Conservation (phyloP, 92 coral and sea anemone species). For the Micromussa lordhowensis region DNA sequence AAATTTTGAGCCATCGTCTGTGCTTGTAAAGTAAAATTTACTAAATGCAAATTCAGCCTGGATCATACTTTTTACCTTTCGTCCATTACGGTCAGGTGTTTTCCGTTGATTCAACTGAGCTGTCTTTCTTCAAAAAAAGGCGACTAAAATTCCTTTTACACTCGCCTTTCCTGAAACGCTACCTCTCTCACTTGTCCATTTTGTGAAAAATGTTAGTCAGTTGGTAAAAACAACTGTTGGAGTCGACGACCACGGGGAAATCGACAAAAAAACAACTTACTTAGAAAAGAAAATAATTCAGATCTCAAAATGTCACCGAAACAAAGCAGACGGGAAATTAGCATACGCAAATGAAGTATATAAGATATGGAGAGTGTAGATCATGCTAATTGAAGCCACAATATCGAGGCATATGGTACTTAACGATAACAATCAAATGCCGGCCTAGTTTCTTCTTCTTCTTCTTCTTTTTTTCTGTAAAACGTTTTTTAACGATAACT, state of each 20-base stretch:
- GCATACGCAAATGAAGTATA: constrained; percentile 33
- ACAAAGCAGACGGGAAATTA: constrained; percentile 11
- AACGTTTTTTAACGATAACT: not conserved
- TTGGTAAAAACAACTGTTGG: not conserved
- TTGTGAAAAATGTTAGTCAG: not conserved
- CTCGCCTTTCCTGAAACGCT: not conserved
- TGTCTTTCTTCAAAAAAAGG: not conserved
- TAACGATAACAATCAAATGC: not conserved
- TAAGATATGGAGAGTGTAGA: not conserved
- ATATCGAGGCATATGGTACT: not conserved
- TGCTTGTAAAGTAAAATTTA: not conserved
- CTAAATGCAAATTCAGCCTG: not conserved
- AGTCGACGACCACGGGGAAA: not conserved
- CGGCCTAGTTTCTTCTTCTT: not conserved
- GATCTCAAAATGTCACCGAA: not conserved
- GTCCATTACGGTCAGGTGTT: constrained; percentile 33
- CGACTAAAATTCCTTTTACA: not conserved
- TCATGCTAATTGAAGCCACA: constrained; percentile 5
- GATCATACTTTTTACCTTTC: constrained; percentile 19
- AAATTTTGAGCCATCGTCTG: not conserved
- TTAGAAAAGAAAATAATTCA: constrained; percentile 8
- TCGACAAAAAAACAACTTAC: not conserved
- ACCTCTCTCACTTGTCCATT: not conserved
- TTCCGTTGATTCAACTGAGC: not conserved
- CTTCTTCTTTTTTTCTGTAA: not conserved